Conservation (phyloP, 2,797 vertebrate genomes). For the Australoheros facetus region DNA sequence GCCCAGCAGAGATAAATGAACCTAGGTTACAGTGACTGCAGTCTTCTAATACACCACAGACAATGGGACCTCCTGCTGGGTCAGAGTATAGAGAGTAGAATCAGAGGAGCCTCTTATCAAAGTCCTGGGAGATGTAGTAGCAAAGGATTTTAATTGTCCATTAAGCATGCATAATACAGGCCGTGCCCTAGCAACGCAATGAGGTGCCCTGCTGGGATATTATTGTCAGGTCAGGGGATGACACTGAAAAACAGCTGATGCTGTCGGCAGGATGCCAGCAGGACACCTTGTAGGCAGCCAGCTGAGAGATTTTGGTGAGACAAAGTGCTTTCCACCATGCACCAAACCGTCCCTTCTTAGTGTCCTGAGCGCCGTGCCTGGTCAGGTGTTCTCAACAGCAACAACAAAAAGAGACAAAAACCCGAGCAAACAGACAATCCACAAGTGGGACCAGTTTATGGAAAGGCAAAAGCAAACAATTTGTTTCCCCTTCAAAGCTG, state of each 20-base stretch:
- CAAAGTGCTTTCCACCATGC: conserved; percentile 71
- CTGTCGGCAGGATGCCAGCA: conserved; percentile 89
- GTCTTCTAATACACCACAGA: conserved; percentile 89
- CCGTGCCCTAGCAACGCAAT: conserved; percentile 91
- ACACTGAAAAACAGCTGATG: conserved; percentile 98
- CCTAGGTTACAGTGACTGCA: conserved; percentile 88
- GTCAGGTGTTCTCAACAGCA: conserved; percentile 82
- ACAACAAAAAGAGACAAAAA: conserved; percentile 39
- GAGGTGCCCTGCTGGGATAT: conserved; percentile 86
- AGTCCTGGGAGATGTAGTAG: conserved; percentile 87
- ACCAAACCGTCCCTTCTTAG: conserved; percentile 55
- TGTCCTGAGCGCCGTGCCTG: conserved; percentile 88
- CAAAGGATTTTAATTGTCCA: conserved; percentile 96
- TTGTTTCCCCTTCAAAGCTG: conserved; percentile 73
- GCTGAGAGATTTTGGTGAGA: conserved; percentile 73
- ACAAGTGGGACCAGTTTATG: conserved; percentile 62
- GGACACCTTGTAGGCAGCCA: conserved; percentile 93
- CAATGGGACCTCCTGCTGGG: conserved; percentile 88
- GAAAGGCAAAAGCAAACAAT: conserved; percentile 74
- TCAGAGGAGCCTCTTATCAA: conserved; percentile 89
- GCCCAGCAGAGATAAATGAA: conserved; percentile 90
- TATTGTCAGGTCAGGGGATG: conserved; percentile 86
- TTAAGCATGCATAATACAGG: conserved; percentile 97
- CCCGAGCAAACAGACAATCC: conserved; percentile 72
- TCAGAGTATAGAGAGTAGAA: conserved; percentile 84